Percentiles rank a stretch among this genome's conserved stretches.
Evolutionary conservation across 92 coral and sea anemone genomes (phyloP).

Genomic region (Montipora capitata): DNA sequence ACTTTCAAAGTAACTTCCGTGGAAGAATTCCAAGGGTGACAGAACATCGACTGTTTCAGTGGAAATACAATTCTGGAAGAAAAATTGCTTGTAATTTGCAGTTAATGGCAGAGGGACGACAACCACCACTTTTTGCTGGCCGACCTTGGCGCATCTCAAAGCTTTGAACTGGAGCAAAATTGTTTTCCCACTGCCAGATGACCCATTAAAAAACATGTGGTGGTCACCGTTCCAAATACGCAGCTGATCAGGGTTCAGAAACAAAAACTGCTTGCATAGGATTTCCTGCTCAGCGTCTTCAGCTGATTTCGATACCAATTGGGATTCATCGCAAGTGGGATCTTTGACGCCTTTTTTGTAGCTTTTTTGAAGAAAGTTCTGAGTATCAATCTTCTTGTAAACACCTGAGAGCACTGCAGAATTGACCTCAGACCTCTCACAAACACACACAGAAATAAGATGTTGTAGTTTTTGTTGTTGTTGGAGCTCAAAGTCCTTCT

Average conservation of each 20-base stretch:
- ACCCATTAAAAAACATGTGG: slow-evolving; percentile 19
- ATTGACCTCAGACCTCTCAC: slow-evolving; percentile 9
- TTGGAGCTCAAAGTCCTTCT: neutral
- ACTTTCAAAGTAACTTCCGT: neutral
- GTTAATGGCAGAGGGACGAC: slow-evolving; percentile 14
- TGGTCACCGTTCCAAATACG: slow-evolving; percentile 35
- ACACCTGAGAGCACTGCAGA: neutral
- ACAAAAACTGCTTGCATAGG: slow-evolving; percentile 28
- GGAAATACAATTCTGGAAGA: neutral
- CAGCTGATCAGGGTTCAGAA: slow-evolving; percentile 29
- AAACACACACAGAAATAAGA: slow-evolving; percentile 9
- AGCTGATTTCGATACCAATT: slow-evolving; percentile 11
- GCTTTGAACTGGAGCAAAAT: slow-evolving; percentile 54
- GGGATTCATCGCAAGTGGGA: neutral
- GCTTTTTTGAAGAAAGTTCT: slow-evolving; percentile 33
- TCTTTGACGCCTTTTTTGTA: neutral
- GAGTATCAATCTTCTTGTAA: slow-evolving; percentile 24
- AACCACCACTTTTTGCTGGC: neutral
- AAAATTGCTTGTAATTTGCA: slow-evolving; percentile 15
- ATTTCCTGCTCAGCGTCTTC: slow-evolving; percentile 9
- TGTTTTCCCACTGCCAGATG: slow-evolving; percentile 30
- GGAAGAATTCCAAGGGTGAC: slow-evolving; percentile 8
- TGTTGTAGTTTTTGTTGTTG: slow-evolving; percentile 10
- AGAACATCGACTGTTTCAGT: slow-evolving; percentile 5
- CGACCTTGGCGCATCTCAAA: slow-evolving; percentile 13